phyloP scores from a whole-genome alignment of 2,797 vertebrate genomes.

The Tympanoctomys barrerae region DNA sequence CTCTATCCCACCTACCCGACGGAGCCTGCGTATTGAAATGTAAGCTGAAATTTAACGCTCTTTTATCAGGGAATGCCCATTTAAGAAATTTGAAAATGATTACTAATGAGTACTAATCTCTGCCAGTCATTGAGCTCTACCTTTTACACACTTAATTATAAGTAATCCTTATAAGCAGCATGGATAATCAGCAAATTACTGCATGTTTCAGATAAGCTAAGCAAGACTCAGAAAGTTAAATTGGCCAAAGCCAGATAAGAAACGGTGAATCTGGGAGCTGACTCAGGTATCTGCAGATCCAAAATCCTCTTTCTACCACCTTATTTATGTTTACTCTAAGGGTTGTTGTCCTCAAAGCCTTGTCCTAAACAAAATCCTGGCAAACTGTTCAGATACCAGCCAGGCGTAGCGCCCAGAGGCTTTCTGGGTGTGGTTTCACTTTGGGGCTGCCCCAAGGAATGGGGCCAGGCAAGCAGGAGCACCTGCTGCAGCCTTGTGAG shows the following conservation, averaged over 20 bases:
- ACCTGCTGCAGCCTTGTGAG: accelerated
- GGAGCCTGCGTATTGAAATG: not conserved
- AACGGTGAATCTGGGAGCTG: not conserved
- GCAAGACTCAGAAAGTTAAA: not conserved
- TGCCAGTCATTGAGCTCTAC: not conserved
- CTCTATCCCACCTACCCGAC: not conserved
- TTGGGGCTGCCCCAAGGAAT: not conserved
- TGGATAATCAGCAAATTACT: not conserved
- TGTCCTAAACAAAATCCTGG: not conserved
- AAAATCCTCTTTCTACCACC: not conserved
- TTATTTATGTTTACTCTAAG: not conserved
- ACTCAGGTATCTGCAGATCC: not conserved
- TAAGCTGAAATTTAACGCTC: not conserved
- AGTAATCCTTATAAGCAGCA: not conserved
- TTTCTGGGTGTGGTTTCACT: not conserved
- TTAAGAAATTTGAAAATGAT: not conserved
- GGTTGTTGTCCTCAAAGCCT: not conserved
- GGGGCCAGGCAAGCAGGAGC: not conserved
- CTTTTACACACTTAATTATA: not conserved
- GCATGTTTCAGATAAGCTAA: not conserved
- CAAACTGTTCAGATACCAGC: not conserved
- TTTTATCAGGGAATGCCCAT: not conserved
- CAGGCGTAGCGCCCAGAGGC: not conserved
- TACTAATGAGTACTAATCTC: not conserved
- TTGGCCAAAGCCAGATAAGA: not conserved